Conservation (phyloP, 1,140 invertebrate species). For the Kradibia gibbosae region DNA sequence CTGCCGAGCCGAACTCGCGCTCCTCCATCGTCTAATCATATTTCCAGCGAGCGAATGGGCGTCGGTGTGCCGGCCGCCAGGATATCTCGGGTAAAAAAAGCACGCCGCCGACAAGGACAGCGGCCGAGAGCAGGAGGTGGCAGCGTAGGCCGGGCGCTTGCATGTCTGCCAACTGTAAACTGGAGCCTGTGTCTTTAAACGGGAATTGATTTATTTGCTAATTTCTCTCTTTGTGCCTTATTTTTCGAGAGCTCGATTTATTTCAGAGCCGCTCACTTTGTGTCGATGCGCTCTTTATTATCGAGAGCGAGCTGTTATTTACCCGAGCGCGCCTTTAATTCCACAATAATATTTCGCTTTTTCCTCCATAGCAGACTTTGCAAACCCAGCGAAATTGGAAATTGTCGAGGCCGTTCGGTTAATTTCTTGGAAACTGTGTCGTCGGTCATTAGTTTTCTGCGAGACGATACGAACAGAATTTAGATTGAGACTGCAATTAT, state of each 20-base stretch:
- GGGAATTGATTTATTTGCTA: conserved; percentile 28
- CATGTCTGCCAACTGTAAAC: not conserved
- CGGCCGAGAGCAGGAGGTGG: not conserved
- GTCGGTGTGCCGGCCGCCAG: too few species aligned
- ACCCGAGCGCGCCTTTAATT: not conserved
- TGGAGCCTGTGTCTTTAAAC: not conserved
- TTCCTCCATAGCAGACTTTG: not conserved
- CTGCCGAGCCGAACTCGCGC: not conserved
- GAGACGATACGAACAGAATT: not conserved
- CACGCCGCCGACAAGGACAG: not conserved
- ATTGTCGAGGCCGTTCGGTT: not conserved
- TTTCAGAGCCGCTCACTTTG: not conserved
- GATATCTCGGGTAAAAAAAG: not conserved
- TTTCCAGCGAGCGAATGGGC: conserved; percentile 26
- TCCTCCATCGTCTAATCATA: conserved; percentile 39
- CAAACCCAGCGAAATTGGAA: not conserved
- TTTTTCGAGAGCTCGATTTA: not conserved
- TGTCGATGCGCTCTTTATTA: conserved; percentile 18
- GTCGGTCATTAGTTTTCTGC: not conserved
- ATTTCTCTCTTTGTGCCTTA: not conserved
- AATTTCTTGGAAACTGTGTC: not conserved
- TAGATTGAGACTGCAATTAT: not conserved
- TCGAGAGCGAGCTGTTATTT: conserved; percentile 13
- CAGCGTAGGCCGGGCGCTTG: not conserved
- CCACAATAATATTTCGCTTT: not conserved